Evolutionary conservation across 1,140 invertebrate species (phyloP).

Genomic region (Colletes gigas): DNA sequence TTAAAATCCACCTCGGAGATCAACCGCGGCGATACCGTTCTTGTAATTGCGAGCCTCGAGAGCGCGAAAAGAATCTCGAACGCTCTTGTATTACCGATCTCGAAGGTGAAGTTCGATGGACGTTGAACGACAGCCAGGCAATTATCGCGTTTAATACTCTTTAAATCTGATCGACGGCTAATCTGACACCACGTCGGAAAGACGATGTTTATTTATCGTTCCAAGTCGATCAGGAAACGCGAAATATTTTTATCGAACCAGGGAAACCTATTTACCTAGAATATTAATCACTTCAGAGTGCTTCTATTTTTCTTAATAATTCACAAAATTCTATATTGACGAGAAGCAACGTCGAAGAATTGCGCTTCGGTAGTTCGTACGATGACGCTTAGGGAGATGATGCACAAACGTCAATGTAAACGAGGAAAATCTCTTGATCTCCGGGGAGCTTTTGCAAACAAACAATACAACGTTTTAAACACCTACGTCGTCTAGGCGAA

Average conservation of each 20-base stretch:
- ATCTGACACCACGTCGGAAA: neutral
- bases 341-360: neutral
- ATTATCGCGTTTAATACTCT: slow-evolving; percentile 1
- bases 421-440: slow-evolving; percentile 50
- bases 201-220: neutral
- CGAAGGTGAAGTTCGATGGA: slow-evolving; percentile 1
- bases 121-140: neutral
- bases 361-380: neutral
- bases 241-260: neutral
- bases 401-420: slow-evolving; percentile 20
- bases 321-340: no score
- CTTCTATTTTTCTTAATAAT: no score
- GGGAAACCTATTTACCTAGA: no score
- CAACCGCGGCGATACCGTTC: neutral
- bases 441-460: slow-evolving; percentile 43
- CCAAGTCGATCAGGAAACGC: neutral
- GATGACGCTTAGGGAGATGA: neutral
- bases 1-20: slow-evolving; percentile 12
- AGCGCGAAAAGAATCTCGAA: neutral
- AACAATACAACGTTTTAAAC: slow-evolving; percentile 46
- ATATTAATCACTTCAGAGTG: no score
- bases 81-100: neutral
- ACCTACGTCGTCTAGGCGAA: slow-evolving; percentile 26
- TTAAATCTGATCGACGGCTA: neutral
- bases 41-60: slow-evolving; percentile 20